A percentile compares a stretch with the other conserved stretches of the same genome.
Evolutionary conservation across 2,113 vertebrate species (phyloP).

Genomic region (Australoheros scitulus): DNA sequence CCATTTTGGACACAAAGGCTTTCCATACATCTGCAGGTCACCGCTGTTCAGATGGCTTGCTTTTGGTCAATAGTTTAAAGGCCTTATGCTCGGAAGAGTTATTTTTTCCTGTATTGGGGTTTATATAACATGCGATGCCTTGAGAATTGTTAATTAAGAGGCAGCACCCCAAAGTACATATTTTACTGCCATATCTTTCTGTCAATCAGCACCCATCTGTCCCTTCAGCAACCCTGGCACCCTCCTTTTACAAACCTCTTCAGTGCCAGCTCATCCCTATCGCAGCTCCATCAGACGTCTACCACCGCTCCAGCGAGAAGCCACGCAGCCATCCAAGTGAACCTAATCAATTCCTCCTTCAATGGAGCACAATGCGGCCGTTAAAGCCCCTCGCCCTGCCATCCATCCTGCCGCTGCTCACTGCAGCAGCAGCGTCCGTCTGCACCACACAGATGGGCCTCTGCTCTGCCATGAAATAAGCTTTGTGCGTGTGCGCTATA

Average conservation of each 20-base stretch:
- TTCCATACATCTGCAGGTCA: neutral
- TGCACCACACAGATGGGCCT: slow-evolving; percentile 66
- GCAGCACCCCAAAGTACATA: slow-evolving; percentile 17
- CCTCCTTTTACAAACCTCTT: slow-evolving; percentile 25
- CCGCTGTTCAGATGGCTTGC: neutral
- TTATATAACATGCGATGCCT: neutral
- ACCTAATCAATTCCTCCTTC: slow-evolving; percentile 70
- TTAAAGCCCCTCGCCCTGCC: slow-evolving; percentile 51
- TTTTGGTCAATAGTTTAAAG: neutral
- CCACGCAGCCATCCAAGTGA: slow-evolving; percentile 54
- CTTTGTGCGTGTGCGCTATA: slow-evolving; percentile 16
- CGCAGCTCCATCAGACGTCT: slow-evolving; percentile 56
- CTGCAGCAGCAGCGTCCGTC: slow-evolving; percentile 44
- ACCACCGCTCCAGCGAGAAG: slow-evolving; percentile 37
- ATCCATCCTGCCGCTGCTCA: slow-evolving; percentile 51
- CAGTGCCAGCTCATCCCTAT: slow-evolving; percentile 62
- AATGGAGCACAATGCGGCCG: slow-evolving; percentile 54
- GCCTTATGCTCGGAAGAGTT: neutral
- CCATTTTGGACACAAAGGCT: neutral
- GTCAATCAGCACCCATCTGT: slow-evolving; percentile 54
- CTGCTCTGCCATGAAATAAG: slow-evolving; percentile 73
- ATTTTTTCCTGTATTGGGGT: neutral
- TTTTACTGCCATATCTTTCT: slow-evolving; percentile 22
- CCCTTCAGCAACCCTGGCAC: slow-evolving; percentile 12
- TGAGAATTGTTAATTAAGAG: neutral